Evolutionary conservation across 2,797 vertebrate genomes (phyloP).

Genomic region (Hipposideros larvatus): DNA sequence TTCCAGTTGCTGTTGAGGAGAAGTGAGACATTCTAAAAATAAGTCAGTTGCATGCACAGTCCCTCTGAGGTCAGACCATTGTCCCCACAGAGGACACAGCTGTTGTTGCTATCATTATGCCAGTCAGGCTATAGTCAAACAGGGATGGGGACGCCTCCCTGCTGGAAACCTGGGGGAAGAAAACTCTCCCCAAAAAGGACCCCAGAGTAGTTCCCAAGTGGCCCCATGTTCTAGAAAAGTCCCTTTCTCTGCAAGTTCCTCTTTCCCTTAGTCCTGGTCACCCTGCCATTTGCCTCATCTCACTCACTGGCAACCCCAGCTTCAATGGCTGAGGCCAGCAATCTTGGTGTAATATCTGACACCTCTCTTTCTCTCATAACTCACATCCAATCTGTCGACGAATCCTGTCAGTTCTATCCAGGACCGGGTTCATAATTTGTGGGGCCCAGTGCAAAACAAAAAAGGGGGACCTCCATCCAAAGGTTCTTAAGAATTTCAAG

Average conservation of each 20-base stretch:
- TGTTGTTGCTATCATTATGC: not conserved
- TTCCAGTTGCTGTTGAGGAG: conserved; percentile 56
- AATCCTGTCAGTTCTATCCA: not conserved
- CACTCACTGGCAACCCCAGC: not conserved
- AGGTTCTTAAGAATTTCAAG: not conserved
- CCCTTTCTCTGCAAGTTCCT: not conserved
- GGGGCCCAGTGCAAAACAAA: not conserved
- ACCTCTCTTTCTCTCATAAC: not conserved
- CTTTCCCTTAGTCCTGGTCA: not conserved
- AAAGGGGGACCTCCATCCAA: not conserved
- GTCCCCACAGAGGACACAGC: conserved; percentile 77
- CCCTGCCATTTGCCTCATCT: not conserved
- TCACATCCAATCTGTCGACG: not conserved
- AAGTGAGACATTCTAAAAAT: conserved; percentile 77
- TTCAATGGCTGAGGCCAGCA: not conserved
- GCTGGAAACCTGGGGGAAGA: not conserved
- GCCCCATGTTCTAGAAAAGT: not conserved
- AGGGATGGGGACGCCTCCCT: not conserved
- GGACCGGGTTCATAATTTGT: not conserved
- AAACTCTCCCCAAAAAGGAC: not conserved
- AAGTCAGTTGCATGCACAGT: conserved; percentile 31
- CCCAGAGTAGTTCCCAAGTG: not conserved
- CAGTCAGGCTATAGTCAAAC: not conserved
- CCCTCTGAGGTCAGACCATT: conserved; percentile 69
- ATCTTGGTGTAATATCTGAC: not conserved